Base-by-base conservation (phyloP, 1,140 invertebrate species). In the Anastrepha obliqua region DNA sequence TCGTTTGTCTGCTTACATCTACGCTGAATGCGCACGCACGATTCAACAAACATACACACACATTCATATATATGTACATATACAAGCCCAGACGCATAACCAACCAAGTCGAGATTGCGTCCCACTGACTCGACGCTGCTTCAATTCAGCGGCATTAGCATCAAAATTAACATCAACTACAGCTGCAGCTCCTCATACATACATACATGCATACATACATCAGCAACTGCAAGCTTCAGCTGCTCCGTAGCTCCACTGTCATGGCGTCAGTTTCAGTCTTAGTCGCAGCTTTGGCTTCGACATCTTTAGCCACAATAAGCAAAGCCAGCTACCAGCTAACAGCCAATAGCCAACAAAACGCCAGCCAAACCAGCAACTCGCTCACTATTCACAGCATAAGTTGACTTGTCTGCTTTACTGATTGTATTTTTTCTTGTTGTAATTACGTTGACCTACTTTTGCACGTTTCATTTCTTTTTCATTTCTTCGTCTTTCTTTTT, bases 401-500 rank as follows among this genome's bases (percentile, higher is more conserved):
- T 55, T 55, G 74, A 58, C 42, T 81, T 55, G 74, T 81, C 74
- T 81, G 51, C n/a, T 55, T n/a, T 81, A 81, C 7, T 29, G 74
- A 20, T 51, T 81, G 17, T 55, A 81, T 81, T 81, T 81, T 58
- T 15, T 20, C 11, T 67, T 17, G 0, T 39, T 39, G 9, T 55
- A 51, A 13, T 81, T 17, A 47, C 51, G 74, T 81, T 81, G 74
- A 81, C 74, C 74, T 55, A 81, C 74, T 81, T 81, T 81, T 81
- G 47, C 47, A 55, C 74, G 55, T 81, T 81, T 81, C 44, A 81
- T 81, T 78, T 78, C 70, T 78, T 78, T 78, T 78, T 55, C 70
- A 51, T 78, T 81, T 81, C 74, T 81, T 55, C 74, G 67, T 81
- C 74, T 81, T 81, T 81, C 74, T 81, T 81, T 81, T 55, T 58